phyloP scores from a whole-genome alignment of 1,140 invertebrate genomes.

The Calycopis cecrops region DNA sequence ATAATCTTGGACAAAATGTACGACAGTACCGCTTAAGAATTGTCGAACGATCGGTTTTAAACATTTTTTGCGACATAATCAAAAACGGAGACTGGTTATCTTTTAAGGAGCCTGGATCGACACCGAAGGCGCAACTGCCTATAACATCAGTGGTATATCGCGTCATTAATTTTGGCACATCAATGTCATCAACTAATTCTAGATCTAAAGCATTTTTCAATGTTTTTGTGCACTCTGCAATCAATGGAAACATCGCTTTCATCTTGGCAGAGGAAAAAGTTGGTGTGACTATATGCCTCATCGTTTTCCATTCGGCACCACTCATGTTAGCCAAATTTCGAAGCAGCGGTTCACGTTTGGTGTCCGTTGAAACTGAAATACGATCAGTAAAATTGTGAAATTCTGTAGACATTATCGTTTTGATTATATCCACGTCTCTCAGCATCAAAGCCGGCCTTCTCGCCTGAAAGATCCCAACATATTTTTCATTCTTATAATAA shows the following conservation, averaged over 20 bases:
- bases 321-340: constrained; percentile 66
- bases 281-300: constrained; percentile 60
- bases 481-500: constrained; percentile 47
- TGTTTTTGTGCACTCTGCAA: constrained; percentile 53
- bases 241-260: constrained; percentile 70
- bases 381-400: constrained; percentile 66
- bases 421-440: constrained; percentile 66
- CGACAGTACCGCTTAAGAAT: constrained; percentile 63
- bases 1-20: constrained; percentile 55
- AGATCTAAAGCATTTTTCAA: constrained; percentile 40
- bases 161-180: constrained; percentile 52
- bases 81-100: constrained; percentile 58
- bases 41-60: constrained; percentile 46
- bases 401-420: constrained; percentile 67
- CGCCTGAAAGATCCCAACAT: constrained; percentile 63
- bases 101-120: constrained; percentile 56
- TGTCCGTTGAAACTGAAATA: constrained; percentile 57
- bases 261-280: constrained; percentile 72
- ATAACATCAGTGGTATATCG: constrained; percentile 66
- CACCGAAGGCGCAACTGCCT: constrained; percentile 65
- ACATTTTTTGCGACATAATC: constrained; percentile 64
- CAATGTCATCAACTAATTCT: constrained; percentile 39
- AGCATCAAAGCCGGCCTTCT: constrained; percentile 62
- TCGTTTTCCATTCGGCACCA: constrained; percentile 67
- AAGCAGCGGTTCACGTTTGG: constrained; percentile 58